These are phyloP conservation scores for Perca fluviatilis DNA, from an alignment of 2,113 vertebrate genomes.

Conservation along the genomic window DNA sequence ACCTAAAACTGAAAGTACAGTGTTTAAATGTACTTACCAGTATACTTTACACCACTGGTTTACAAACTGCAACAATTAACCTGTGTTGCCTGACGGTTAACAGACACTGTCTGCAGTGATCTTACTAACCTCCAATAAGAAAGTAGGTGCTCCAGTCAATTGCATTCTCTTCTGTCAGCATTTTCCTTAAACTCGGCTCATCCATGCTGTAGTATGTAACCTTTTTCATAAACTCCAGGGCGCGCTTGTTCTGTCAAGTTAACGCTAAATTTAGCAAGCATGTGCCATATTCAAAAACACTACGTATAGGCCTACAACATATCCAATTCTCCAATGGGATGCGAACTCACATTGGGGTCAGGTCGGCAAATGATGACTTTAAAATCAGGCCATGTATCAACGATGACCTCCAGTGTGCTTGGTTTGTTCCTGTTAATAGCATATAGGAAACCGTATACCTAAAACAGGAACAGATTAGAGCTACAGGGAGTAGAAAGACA, in stretches of 20 bases:
- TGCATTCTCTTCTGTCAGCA: slow-evolving; percentile 60
- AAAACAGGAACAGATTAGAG: background rate
- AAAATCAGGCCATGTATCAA: slow-evolving; percentile 79
- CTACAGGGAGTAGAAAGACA: background rate
- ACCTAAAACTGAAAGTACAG: too few relatives aligned
- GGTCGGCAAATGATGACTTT: slow-evolving; percentile 70
- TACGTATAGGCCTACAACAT: rapidly evolving
- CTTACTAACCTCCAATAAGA: slow-evolving; percentile 52
- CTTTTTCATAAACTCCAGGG: background rate
- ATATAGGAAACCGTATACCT: slow-evolving; percentile 73
- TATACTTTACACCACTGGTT: too few relatives aligned
- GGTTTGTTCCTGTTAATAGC: slow-evolving; percentile 69
- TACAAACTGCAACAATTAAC: too few relatives aligned
- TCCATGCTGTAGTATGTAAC: slow-evolving; percentile 66
- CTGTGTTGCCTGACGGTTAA: too few relatives aligned
- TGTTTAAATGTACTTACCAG: too few relatives aligned
- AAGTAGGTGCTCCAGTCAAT: slow-evolving; percentile 73
- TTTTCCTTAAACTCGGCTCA: slow-evolving; percentile 57
- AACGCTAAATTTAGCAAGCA: background rate
- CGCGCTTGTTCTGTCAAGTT: slow-evolving; percentile 32
- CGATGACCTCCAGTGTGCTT: slow-evolving; percentile 55
- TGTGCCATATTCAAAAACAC: rapidly evolving
- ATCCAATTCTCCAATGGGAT: background rate
- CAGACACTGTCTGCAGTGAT: too few relatives aligned
- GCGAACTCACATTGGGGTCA: slow-evolving; percentile 42